Conservation (phyloP, 2,888 invertebrate genomes). For the Ferdinandea cuprea region DNA sequence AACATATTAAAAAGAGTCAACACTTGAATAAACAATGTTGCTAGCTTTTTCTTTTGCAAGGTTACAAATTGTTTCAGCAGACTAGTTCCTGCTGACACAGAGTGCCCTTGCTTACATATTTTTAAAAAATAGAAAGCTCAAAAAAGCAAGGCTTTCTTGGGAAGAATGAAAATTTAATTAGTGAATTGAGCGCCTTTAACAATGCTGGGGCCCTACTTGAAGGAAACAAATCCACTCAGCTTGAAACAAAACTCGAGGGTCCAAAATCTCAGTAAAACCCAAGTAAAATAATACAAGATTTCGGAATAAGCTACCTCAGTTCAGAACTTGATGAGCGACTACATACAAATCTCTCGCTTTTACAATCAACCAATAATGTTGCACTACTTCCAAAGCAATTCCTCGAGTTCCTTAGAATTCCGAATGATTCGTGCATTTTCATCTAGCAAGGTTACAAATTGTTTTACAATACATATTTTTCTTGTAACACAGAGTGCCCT, state of each 20-base stretch:
- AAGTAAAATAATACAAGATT: no score
- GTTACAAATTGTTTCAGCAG: slow-evolving; percentile 55
- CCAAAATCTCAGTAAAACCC: no score
- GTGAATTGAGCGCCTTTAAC: no score
- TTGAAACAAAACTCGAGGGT: no score
- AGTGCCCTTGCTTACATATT: slow-evolving; percentile 27
- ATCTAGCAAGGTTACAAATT: slow-evolving; percentile 71
- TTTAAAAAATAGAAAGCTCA: background rate
- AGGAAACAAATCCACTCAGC: no score
- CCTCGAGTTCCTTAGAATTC: background rate
- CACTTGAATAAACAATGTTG: slow-evolving; percentile 1
- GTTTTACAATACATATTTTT: slow-evolving; percentile 57
- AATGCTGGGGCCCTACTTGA: no score
- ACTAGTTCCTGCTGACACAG: slow-evolving; percentile 24
- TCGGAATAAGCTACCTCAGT: no score
- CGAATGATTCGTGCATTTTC: slow-evolving; percentile 18
- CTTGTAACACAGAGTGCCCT: slow-evolving; percentile 72
- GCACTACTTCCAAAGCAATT: slow-evolving; percentile 38
- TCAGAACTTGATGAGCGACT: no score
- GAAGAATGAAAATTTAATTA: no score
- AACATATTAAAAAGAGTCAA: background rate
- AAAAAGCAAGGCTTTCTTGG: no score
- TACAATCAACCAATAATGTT: slow-evolving; percentile 24
- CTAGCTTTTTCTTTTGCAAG: slow-evolving; percentile 36
- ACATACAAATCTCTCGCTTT: no score